Evolutionary conservation across 2,888 invertebrate species (phyloP), one percentile per base, ranked within the genome.

Genomic region (Magallana nippona): DNA sequence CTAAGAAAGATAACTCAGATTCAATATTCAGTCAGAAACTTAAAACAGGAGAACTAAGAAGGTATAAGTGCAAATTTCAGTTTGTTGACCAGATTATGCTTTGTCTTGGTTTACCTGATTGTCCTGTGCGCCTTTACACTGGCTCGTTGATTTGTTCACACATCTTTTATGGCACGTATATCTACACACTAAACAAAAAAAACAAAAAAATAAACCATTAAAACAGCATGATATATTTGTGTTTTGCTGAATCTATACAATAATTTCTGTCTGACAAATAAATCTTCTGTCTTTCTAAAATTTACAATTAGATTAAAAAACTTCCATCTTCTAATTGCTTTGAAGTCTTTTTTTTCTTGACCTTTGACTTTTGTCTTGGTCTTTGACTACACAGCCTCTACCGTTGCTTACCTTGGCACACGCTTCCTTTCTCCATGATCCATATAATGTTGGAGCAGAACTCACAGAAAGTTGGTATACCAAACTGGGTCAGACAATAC

Each of bases 381-480:
- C 62, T 10, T 27, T 2, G 27, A 27, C 27, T 3, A 60, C 19
- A 19, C 62, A 60, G n/a, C 19, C 63, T 17, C 55, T 10, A 22
- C 32, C 10, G 19, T 78, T 10, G 94, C 95, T 95, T 93, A 96
- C 96, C 95, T 94, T 96, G 95, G 92, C 96, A 96, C 83, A 96
- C 96, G 87, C 97, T 96, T 81, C 98, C 97, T 84, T 98, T 96
- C 94, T 98, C 98, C 87, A 98, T 97, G 84, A 98, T 98, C 98
- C 98, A 98, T 96, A 98, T 97, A 95, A 98, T 97, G 1, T 97
- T 97, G 92, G 96, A 92, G 95, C 98, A 98, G 87, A 98, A 97
- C 95, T 99, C 98, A 94, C 98, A 99, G 90, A 97, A 98, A 5
- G 98, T 98, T 17, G 98, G 98, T 92, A 98, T 98, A 95, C 98